Evolutionary conservation across 2,113 vertebrate genomes (phyloP).

Genomic region (Sceloporus undulatus): DNA sequence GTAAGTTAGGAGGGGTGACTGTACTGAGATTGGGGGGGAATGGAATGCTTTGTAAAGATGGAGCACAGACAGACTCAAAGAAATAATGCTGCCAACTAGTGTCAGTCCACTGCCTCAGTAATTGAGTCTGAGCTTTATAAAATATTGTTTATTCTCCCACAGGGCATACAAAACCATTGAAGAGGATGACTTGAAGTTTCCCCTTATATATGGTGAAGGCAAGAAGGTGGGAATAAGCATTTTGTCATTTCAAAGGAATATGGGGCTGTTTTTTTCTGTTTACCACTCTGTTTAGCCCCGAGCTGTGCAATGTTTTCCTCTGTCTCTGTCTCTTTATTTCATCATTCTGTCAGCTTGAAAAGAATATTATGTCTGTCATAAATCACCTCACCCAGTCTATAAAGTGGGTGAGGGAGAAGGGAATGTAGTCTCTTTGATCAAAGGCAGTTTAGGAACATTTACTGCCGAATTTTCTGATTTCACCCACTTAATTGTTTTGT

Average conservation of each 20-base stretch:
- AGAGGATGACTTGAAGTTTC: constrained; percentile 89
- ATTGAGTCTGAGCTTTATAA: constrained; percentile 65
- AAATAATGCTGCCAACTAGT: constrained; percentile 43
- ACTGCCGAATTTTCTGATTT: constrained; percentile 34
- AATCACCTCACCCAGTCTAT: constrained; percentile 53
- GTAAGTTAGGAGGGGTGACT: no score
- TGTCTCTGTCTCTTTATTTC: constrained; percentile 63
- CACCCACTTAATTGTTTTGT: not conserved
- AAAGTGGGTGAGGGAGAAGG: not conserved
- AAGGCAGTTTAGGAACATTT: not conserved
- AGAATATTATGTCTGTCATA: constrained; percentile 53
- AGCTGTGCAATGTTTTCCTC: constrained; percentile 52
- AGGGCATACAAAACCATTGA: constrained; percentile 92
- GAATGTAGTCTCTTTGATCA: constrained; percentile 27
- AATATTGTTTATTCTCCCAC: constrained; percentile 74
- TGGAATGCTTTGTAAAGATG: not conserved
- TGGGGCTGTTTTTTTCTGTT: constrained; percentile 39
- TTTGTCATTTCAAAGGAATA: constrained; percentile 40
- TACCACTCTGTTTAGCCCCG: constrained; percentile 21
- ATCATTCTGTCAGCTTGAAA: constrained; percentile 65
- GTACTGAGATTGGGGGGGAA: not conserved
- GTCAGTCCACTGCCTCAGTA: constrained; percentile 66
- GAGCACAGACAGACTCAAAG: not conserved
- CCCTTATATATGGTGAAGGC: constrained; percentile 89
- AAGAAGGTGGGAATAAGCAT: constrained; percentile 83